A percentile compares a stretch with the other conserved stretches of the same genome.
Conservation (phyloP, 2,113 vertebrate species). For the Machaerirhynchus nigripectus region DNA sequence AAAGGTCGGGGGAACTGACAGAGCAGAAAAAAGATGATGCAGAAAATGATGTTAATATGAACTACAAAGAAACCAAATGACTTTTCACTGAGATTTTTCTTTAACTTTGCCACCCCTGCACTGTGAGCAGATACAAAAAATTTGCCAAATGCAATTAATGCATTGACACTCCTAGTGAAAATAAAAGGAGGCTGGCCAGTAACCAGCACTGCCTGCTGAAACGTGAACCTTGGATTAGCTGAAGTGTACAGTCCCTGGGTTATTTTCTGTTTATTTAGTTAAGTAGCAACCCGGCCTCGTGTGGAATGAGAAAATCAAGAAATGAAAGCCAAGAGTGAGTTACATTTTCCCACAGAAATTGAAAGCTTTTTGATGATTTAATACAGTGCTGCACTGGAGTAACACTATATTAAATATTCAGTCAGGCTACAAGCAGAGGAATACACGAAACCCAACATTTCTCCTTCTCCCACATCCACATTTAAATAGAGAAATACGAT, state of each 20-base stretch:
- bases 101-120: not conserved
- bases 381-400: not conserved
- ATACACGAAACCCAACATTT: not conserved
- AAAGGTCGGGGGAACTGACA: not conserved
- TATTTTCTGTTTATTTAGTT: slow-evolving; percentile 47
- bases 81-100: not conserved
- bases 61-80: not conserved
- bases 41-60: not conserved
- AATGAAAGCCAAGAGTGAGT: slow-evolving; percentile 28
- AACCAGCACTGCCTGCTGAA: not conserved
- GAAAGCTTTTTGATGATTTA: slow-evolving; percentile 47
- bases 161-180: not conserved
- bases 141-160: not conserved
- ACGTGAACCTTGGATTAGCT: not conserved
- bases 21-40: not conserved
- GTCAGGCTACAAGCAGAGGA: not conserved
- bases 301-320: slow-evolving; percentile 5
- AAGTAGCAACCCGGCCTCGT: slow-evolving; percentile 35
- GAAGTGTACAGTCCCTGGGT: not conserved
- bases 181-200: not conserved
- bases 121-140: not conserved
- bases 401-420: not conserved
- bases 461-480: not conserved
- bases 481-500: slow-evolving; percentile 22
- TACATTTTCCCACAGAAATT: slow-evolving; percentile 39